Conservation (phyloP, 2,888 invertebrate genomes). For the Operophtera brumata region DNA sequence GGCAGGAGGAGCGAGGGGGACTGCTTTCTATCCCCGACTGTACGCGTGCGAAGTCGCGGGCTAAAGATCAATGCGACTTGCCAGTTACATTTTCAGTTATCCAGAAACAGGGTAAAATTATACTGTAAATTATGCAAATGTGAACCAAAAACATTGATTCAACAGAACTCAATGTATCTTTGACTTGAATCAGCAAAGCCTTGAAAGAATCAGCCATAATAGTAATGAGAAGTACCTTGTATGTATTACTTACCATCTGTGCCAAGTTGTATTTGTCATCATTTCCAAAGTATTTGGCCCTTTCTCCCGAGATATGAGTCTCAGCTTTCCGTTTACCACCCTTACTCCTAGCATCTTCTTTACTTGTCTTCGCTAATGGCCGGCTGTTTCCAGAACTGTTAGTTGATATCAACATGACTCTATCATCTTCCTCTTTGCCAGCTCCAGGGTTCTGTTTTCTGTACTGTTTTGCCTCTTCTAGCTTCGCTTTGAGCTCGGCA, state of each 20-base stretch:
- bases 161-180: too few species aligned
- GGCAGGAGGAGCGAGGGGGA: too few species aligned
- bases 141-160: too few species aligned
- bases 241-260: constrained; percentile 83
- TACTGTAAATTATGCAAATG: too few species aligned
- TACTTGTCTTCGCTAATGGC: constrained; percentile 78
- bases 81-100: too few species aligned
- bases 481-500: constrained; percentile 85
- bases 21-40: too few species aligned
- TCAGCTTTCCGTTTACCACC: constrained; percentile 80
- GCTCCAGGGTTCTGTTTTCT: constrained; percentile 66
- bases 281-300: constrained; percentile 92
- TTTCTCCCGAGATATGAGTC: constrained; percentile 87
- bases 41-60: too few species aligned
- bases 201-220: too few species aligned
- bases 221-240: too few species aligned
- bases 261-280: constrained; percentile 93
- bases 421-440: constrained; percentile 60
- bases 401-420: constrained; percentile 85
- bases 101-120: too few species aligned
- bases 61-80: too few species aligned
- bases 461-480: constrained; percentile 85
- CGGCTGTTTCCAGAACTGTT: constrained; percentile 84
- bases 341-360: constrained; percentile 67
- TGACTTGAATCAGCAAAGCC: too few species aligned